phyloP scores from a whole-genome alignment of 1,140 invertebrate species.

The Drosophila kanapiae region DNA sequence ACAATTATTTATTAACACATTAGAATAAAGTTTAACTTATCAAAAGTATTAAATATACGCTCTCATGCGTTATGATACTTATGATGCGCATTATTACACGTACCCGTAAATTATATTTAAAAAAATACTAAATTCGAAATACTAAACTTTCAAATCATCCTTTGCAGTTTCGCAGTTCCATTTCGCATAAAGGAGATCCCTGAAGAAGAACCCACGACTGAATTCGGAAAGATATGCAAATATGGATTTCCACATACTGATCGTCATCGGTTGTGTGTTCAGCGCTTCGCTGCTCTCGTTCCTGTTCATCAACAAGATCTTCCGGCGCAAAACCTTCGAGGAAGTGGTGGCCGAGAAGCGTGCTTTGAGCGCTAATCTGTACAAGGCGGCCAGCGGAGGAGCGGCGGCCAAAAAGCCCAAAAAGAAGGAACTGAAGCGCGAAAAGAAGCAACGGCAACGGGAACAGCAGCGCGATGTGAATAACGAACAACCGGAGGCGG shows the following conservation, averaged over 20 bases:
- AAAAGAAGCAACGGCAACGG: slow-evolving; percentile 74
- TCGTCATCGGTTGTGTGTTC: slow-evolving; percentile 83
- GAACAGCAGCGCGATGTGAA: slow-evolving; percentile 69
- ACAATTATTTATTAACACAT: background rate
- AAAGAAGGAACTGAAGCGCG: slow-evolving; percentile 81
- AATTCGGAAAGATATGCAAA: slow-evolving; percentile 79
- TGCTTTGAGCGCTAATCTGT: slow-evolving; percentile 78
- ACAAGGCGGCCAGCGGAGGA: slow-evolving; percentile 60
- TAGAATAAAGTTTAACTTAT: background rate
- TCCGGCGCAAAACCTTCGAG: slow-evolving; percentile 82
- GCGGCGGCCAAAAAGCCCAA: slow-evolving; percentile 69
- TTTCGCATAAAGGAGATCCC: slow-evolving; percentile 23
- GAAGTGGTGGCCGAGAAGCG: slow-evolving; percentile 82
- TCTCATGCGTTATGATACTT: too few relatives aligned
- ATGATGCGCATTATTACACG: background rate
- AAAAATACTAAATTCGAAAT: background rate
- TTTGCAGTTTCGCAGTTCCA: slow-evolving; percentile 27
- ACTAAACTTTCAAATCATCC: background rate
- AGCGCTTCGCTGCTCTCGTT: slow-evolving; percentile 80
- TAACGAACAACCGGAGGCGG: slow-evolving; percentile 59
- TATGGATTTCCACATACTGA: slow-evolving; percentile 85
- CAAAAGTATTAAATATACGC: too few relatives aligned
- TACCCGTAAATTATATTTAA: background rate
- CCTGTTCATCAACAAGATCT: slow-evolving; percentile 83
- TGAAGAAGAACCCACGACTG: slow-evolving; percentile 23